Base-by-base conservation (phyloP, 30 jellyfish, hydroid and myxozoan genomes). In the Turritopsis dohrnii region DNA sequence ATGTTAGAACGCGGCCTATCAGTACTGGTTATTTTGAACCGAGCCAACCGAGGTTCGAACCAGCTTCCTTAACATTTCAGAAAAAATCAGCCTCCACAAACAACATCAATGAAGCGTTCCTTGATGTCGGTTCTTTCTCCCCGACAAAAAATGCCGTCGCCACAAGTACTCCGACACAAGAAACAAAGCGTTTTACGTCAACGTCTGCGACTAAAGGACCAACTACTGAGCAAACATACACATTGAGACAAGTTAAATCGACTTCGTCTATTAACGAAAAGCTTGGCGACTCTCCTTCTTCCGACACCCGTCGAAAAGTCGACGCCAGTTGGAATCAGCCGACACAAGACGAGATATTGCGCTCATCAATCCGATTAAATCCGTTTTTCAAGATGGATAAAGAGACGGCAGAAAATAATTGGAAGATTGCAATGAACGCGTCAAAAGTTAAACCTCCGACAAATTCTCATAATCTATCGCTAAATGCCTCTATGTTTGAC, bases 91-190 rank as follows among this genome's bases (percentile, higher is more conserved):
- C 53, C 20, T 82, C 89, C 17, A 26, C 27, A 20, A 71, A 82
- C 25, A 82, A 82, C 52, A 25, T 82, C 21, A 54, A 69, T 53
- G 87, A 80, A 22, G 80, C 8, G 28, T 23, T 8, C 28, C 19
- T 80, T 13, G 87, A 76, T 41, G 19, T 80, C 21, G 87, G 53
- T 23, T 13, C 65, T n/a, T 80, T 80, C 28, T 21, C 54, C 1
- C 87, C 87, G 1, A 80, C 66, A 17, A 65, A 80, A n/a, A 54
- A 80, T 53, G 87, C 31, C 9, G 77, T 69, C 30, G 77, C 87
- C 28, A 80, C 87, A 0, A 80, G 87, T 28, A 80, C 87, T 0
- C 87, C 87, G 0, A 80, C 87, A 0, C 87, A 54, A n/a, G 87
- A 65, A 20, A 80, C 52, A 1, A 22, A 26, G 23, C 18, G 83